These are phyloP conservation scores for Sibirionetta formosa DNA, from an alignment of 2,797 vertebrate genomes.

Conservation along the genomic window DNA sequence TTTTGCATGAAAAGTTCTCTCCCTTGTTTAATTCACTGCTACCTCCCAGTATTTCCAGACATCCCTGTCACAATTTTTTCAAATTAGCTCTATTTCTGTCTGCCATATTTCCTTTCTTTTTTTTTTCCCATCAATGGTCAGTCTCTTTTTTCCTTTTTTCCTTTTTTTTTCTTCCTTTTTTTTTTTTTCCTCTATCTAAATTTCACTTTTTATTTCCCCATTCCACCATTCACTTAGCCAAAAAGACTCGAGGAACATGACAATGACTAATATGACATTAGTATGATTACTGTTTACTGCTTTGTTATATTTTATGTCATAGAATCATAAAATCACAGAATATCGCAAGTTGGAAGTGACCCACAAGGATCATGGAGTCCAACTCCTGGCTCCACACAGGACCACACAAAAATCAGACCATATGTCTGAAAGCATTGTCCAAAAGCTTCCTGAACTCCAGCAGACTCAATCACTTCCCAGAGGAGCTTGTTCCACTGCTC, in stretches of 20 bases:
- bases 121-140: background rate
- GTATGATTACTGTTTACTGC: background rate
- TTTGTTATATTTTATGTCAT: background rate
- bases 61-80: background rate
- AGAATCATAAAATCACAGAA: too few species aligned
- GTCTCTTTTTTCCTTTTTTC: background rate
- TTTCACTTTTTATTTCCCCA: background rate
- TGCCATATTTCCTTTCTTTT: background rate
- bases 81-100: background rate
- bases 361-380: too few species aligned
- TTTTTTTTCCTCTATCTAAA: background rate
- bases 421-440: too few species aligned
- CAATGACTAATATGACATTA: background rate
- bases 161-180: background rate
- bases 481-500: too few species aligned
- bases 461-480: too few species aligned
- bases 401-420: too few species aligned
- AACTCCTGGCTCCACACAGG: too few species aligned
- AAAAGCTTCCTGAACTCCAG: too few species aligned
- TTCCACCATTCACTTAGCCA: background rate
- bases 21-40: background rate
- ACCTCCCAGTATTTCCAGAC: background rate
- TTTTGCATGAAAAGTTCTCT: background rate
- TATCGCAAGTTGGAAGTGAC: too few species aligned
- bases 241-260: background rate